These are phyloP conservation scores for Morelia viridis DNA, from an alignment of 2,797 vertebrate species.

Conservation along the genomic window DNA sequence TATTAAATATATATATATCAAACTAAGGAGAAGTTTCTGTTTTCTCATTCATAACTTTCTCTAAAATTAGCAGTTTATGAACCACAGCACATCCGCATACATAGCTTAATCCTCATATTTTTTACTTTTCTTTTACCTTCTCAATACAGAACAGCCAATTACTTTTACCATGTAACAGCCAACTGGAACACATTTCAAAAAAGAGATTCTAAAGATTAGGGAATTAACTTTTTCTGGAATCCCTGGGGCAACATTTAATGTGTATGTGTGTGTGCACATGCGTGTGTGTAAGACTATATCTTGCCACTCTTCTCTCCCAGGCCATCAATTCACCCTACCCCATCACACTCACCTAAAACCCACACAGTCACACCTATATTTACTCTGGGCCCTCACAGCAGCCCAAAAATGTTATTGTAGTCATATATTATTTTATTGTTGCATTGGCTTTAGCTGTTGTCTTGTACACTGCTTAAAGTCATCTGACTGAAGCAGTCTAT, in stretches of 20 bases:
- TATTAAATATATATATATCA: neutral
- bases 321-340: neutral
- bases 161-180: neutral
- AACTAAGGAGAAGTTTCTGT: slow-evolving; percentile 18
- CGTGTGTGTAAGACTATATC: neutral
- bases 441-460: neutral
- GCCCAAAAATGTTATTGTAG: neutral
- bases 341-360: neutral
- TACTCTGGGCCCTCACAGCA: neutral
- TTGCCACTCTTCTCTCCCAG: neutral
- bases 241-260: neutral
- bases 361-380: neutral
- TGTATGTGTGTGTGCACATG: neutral
- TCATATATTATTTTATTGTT: neutral
- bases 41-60: slow-evolving; percentile 28
- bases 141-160: neutral
- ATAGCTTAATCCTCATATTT: slow-evolving; percentile 25
- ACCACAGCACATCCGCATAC: slow-evolving; percentile 25
- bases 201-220: neutral
- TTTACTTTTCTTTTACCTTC: slow-evolving; percentile 23
- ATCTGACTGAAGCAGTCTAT: neutral
- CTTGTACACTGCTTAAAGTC: neutral
- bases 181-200: slow-evolving; percentile 14
- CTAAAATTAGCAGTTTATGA: slow-evolving; percentile 19
- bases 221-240: neutral